Conservation (phyloP, 2,888 invertebrate genomes). For the Chrysotoxum bicinctum region DNA sequence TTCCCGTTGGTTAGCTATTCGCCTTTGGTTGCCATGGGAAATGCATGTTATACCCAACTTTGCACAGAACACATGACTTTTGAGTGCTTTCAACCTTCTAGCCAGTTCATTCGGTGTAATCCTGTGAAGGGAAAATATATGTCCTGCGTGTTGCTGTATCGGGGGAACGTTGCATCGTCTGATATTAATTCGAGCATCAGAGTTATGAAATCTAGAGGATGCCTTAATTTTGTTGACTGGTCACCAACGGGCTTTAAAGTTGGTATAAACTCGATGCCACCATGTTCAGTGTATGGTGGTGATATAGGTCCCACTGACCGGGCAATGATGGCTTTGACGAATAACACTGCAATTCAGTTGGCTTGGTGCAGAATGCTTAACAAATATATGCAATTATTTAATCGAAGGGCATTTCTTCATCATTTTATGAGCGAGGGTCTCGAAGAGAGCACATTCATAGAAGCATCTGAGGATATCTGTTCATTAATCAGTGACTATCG, state of each 20-base stretch:
- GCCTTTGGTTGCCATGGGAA: slow-evolving; percentile 17
- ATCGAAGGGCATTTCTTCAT: slow-evolving; percentile 91
- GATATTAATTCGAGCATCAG: slow-evolving; percentile 88
- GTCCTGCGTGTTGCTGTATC: slow-evolving; percentile 86
- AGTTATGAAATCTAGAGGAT: slow-evolving; percentile 86
- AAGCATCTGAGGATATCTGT: slow-evolving; percentile 84
- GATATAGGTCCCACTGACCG: slow-evolving; percentile 86
- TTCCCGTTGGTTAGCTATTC: slow-evolving; percentile 55
- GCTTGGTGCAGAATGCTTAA: slow-evolving; percentile 89
- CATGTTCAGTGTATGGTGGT: slow-evolving; percentile 87
- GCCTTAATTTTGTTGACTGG: slow-evolving; percentile 90
- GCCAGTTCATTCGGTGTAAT: slow-evolving; percentile 84
- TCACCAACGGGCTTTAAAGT: slow-evolving; percentile 91
- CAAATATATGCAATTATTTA: slow-evolving; percentile 86
- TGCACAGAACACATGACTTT: slow-evolving; percentile 39
- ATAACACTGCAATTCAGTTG: slow-evolving; percentile 88
- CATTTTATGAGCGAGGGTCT: slow-evolving; percentile 89
- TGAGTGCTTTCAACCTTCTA: slow-evolving; percentile 28
- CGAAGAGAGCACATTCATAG: slow-evolving; percentile 85
- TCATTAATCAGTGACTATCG: slow-evolving; percentile 85
- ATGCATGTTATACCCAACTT: slow-evolving; percentile 4
- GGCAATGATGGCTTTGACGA: slow-evolving; percentile 91
- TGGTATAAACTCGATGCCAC: slow-evolving; percentile 88
- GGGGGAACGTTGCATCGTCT: slow-evolving; percentile 85
- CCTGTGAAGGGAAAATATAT: slow-evolving; percentile 86